Percentiles rank a stretch among this genome's conserved stretches.
These are phyloP conservation scores for Nylanderia fulva DNA, from an alignment of 1,140 invertebrate genomes.

Conservation along the genomic window DNA sequence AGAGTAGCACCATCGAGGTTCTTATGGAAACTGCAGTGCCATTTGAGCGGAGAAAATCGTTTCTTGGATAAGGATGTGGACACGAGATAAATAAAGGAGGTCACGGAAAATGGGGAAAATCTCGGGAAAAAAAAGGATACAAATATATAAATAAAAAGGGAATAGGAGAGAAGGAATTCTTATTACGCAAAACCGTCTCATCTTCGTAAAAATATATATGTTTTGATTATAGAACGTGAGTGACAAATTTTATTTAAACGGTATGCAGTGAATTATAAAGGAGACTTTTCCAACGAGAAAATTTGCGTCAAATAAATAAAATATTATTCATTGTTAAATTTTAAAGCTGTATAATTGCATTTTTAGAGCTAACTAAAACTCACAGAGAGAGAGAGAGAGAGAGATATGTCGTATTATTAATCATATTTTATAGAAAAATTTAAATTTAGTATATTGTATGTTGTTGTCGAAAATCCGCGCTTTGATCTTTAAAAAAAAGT, in stretches of 20 bases:
- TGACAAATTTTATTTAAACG: neutral
- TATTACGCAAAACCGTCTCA: neutral
- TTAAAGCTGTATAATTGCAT: no score
- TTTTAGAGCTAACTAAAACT: no score
- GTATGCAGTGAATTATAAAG: neutral
- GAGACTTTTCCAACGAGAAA: neutral
- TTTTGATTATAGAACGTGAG: neutral
- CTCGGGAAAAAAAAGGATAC: neutral
- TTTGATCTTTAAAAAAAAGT: neutral
- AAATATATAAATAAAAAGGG: constrained; percentile 6
- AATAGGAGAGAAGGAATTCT: neutral
- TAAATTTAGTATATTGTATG: neutral
- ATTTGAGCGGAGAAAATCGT: constrained; percentile 59
- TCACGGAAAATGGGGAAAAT: neutral
- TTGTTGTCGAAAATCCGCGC: neutral
- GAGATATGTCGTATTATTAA: neutral
- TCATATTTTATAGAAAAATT: neutral
- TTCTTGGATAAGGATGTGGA: constrained; percentile 55
- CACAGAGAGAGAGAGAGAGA: neutral
- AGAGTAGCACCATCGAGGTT: constrained; percentile 53
- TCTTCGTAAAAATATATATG: neutral
- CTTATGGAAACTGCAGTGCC: constrained; percentile 58
- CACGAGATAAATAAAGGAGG: constrained; percentile 53
- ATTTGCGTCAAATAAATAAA: neutral
- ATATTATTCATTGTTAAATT: neutral